phyloP scores from a whole-genome alignment of 2,888 invertebrate genomes.

The Ophion ellenae region DNA sequence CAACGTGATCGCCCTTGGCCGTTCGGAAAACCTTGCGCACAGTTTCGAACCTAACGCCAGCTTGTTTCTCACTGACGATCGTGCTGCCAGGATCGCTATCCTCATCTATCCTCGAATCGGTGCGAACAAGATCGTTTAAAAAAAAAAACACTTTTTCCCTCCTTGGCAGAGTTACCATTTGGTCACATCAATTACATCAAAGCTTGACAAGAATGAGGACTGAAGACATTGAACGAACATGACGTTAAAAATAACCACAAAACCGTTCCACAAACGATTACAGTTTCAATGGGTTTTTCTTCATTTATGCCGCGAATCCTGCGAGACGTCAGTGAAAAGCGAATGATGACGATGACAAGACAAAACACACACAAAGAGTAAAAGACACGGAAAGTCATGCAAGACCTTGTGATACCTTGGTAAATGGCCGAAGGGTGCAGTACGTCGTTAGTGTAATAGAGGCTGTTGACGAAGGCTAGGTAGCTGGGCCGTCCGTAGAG shows the following conservation, averaged over 20 bases:
- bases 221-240: conserved; percentile 33
- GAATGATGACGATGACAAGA: conserved; percentile 37
- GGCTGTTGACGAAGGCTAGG: conserved; percentile 81
- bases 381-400: conserved; percentile 65
- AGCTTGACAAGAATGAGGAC: not conserved
- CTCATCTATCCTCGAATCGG: conserved; percentile 71
- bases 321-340: conserved; percentile 53
- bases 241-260: conserved; percentile 20
- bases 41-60: conserved; percentile 91
- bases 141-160: not conserved
- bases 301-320: conserved; percentile 23
- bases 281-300: conserved; percentile 11
- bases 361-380: conserved; percentile 17
- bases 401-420: conserved; percentile 77
- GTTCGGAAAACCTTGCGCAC: conserved; percentile 89
- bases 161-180: too few relatives aligned
- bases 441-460: conserved; percentile 82
- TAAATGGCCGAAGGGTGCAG: conserved; percentile 78
- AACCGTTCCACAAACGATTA: conserved; percentile 14
- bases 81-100: conserved; percentile 76
- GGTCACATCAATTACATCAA: too few relatives aligned
- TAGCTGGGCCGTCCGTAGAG: conserved; percentile 78
- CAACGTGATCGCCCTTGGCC: conserved; percentile 85
- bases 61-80: conserved; percentile 79
- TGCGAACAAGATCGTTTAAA: not conserved